Percentiles rank a stretch among this genome's conserved stretches.
phyloP scores from a whole-genome alignment of 2,888 invertebrate species.

The Cyaniris semiargus region DNA sequence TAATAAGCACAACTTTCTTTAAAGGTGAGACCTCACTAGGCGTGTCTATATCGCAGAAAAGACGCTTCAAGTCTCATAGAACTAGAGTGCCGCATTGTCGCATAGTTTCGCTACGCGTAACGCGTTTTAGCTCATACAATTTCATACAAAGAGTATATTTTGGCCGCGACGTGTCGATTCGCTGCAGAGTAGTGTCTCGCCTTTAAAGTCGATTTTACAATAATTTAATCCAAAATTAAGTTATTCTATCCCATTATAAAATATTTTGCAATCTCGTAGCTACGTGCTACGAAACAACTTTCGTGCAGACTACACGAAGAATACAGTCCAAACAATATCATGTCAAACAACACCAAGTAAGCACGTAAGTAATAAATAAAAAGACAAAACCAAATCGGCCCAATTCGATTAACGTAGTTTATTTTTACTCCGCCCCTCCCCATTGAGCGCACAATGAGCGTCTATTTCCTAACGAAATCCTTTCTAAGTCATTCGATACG shows the following conservation, averaged over 20 bases:
- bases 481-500: slow-evolving; percentile 78
- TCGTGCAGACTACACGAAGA: background rate
- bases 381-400: background rate
- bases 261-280: background rate
- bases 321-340: background rate
- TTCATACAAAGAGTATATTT: too few species aligned
- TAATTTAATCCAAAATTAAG: too few species aligned
- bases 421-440: slow-evolving; percentile 58
- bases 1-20: background rate
- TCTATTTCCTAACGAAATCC: slow-evolving; percentile 60
- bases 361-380: background rate
- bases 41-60: too few species aligned
- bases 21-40: too few species aligned
- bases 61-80: too few species aligned
- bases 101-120: too few species aligned
- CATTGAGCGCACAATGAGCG: slow-evolving; percentile 52
- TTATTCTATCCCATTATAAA: too few species aligned
- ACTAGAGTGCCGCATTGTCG: too few species aligned
- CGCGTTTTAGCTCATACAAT: too few species aligned
- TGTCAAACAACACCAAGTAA: background rate
- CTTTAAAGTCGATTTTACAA: too few species aligned
- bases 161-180: too few species aligned
- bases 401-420: slow-evolving; percentile 46
- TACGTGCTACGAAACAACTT: background rate
- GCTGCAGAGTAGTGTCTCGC: too few species aligned